These are phyloP conservation scores for Chiloscyllium plagiosum DNA, from an alignment of 2,113 vertebrate species.

Conservation along the genomic window DNA sequence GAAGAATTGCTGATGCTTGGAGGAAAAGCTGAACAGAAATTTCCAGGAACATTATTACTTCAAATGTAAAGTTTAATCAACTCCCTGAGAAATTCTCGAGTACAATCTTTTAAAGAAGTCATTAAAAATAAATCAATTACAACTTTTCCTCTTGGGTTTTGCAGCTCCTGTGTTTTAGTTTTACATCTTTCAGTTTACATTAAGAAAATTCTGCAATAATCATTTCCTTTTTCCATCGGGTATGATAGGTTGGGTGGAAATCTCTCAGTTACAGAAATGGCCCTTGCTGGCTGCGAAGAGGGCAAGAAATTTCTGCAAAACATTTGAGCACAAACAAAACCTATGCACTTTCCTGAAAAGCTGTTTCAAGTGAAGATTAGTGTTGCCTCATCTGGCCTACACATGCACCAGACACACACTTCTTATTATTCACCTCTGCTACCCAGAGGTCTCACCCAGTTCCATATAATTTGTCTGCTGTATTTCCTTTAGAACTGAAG, in stretches of 20 bases:
- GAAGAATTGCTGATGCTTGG: background rate
- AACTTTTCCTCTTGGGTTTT: background rate
- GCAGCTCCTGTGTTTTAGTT: background rate
- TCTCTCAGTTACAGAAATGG: background rate
- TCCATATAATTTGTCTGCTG: conserved; percentile 28
- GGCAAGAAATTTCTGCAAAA: background rate
- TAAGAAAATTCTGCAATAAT: background rate
- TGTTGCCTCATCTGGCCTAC: conserved; percentile 20
- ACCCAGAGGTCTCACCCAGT: background rate
- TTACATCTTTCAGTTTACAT: background rate
- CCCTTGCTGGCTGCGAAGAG: background rate
- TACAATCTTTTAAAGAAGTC: background rate
- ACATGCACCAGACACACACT: conserved; percentile 7
- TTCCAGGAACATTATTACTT: background rate
- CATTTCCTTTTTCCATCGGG: background rate
- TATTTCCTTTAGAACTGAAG: conserved; percentile 28
- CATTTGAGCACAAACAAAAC: background rate
- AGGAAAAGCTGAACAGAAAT: background rate
- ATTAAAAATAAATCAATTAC: background rate
- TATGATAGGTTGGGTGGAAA: background rate
- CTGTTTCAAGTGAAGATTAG: background rate
- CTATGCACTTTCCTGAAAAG: background rate
- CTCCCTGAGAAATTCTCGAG: background rate
- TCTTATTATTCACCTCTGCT: conserved; percentile 17
- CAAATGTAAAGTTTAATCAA: background rate